These are phyloP conservation scores for Solenopsis fugax DNA, from an alignment of 1,140 invertebrate species.

Conservation along the genomic window DNA sequence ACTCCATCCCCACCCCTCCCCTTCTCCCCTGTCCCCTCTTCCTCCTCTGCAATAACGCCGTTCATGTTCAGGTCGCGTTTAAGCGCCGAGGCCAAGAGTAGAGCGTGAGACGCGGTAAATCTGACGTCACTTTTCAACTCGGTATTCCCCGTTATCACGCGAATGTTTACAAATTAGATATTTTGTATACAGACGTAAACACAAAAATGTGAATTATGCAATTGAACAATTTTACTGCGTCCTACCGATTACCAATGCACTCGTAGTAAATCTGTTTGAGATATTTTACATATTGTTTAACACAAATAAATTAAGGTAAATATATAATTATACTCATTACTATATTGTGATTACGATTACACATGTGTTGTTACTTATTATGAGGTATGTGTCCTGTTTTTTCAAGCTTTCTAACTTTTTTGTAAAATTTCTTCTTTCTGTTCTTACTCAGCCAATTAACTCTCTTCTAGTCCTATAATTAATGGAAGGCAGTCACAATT, in stretches of 20 bases:
- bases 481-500: slow-evolving; percentile 74
- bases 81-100: background rate
- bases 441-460: slow-evolving; percentile 75
- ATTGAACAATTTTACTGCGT: slow-evolving; percentile 68
- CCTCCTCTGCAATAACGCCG: background rate
- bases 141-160: slow-evolving; percentile 64
- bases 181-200: slow-evolving; percentile 64
- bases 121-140: slow-evolving; percentile 68
- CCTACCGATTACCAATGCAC: slow-evolving; percentile 25
- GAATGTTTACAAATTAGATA: slow-evolving; percentile 59
- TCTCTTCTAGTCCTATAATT: slow-evolving; percentile 76
- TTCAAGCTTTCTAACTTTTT: slow-evolving; percentile 76
- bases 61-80: background rate
- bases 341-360: slow-evolving; percentile 75
- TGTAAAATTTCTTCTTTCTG: slow-evolving; percentile 78
- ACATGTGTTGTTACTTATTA: slow-evolving; percentile 78
- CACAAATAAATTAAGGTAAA: slow-evolving; percentile 72
- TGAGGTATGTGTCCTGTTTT: slow-evolving; percentile 77
- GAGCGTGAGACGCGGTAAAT: background rate
- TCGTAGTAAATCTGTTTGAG: slow-evolving; percentile 58
- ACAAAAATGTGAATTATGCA: slow-evolving; percentile 67
- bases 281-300: slow-evolving; percentile 52
- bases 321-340: slow-evolving; percentile 73
- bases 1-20: too few relatives aligned
- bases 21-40: too few relatives aligned